Percentiles rank a stretch among this genome's conserved stretches.
Evolutionary conservation across 1,140 invertebrate genomes (phyloP).

Genomic region (Tetraneura akinire): DNA sequence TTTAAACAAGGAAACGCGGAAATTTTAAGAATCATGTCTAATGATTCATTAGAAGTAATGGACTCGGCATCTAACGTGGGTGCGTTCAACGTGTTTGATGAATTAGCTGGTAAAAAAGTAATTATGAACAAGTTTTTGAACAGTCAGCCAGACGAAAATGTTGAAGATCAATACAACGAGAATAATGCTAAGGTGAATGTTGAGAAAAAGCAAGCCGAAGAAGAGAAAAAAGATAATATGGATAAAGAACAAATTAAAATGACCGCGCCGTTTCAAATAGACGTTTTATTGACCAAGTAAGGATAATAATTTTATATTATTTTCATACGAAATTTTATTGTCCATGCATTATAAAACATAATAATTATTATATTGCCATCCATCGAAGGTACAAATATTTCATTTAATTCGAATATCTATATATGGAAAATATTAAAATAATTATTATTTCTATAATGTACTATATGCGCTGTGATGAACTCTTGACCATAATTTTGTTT

Average conservation of each 20-base stretch:
- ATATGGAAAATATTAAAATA: background rate
- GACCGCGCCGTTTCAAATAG: slow-evolving; percentile 55
- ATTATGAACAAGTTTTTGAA: slow-evolving; percentile 78
- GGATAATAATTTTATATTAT: background rate
- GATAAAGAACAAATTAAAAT: slow-evolving; percentile 53
- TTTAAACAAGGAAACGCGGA: slow-evolving; percentile 68
- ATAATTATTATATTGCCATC: too few relatives aligned
- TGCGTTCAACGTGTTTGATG: slow-evolving; percentile 57
- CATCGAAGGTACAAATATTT: too few relatives aligned
- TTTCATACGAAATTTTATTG: background rate
- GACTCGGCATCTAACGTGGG: slow-evolving; percentile 54
- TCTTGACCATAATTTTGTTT: too few relatives aligned
- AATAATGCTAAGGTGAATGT: background rate
- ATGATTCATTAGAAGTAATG: slow-evolving; percentile 51
- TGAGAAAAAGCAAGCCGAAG: slow-evolving; percentile 56
- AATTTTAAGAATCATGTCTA: slow-evolving; percentile 33
- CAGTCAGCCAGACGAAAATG: slow-evolving; percentile 64
- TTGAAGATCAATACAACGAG: background rate
- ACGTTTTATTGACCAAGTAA: slow-evolving; percentile 55
- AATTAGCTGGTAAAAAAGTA: slow-evolving; percentile 76
- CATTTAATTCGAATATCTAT: background rate
- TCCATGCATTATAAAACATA: too few relatives aligned
- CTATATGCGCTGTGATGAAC: too few relatives aligned
- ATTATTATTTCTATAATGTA: background rate
- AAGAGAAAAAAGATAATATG: slow-evolving; percentile 48